Conservation (phyloP, 1,140 invertebrate genomes). For the Drosophila seguyi region DNA sequence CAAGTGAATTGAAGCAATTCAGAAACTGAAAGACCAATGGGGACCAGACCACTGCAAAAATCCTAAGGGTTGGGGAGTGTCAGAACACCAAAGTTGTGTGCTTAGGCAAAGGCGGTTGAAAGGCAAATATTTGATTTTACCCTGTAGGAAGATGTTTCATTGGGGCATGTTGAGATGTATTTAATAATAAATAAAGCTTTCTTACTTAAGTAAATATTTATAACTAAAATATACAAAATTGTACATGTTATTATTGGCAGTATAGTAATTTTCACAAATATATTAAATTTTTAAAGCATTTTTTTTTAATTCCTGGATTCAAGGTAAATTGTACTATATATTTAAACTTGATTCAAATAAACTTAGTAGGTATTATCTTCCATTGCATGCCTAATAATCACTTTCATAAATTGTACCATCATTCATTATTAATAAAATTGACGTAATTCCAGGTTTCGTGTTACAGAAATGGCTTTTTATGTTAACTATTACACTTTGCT, state of each 20-base stretch:
- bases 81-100: constrained; percentile 20
- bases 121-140: constrained; percentile 46
- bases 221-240: fast-evolving
- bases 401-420: neutral
- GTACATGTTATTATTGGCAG: neutral
- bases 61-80: neutral
- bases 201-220: neutral
- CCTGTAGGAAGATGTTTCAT: constrained; percentile 3
- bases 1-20: constrained; percentile 53
- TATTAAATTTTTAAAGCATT: no score
- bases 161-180: constrained; percentile 4
- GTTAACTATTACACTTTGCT: constrained; percentile 2
- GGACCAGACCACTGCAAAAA: neutral
- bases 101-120: constrained; percentile 22
- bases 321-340: no score
- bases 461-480: neutral
- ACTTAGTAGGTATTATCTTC: no score
- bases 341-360: no score
- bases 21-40: constrained; percentile 5
- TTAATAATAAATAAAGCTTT: neutral
- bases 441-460: constrained; percentile 7
- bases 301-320: no score
- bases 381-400: no score
- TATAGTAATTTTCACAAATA: neutral
- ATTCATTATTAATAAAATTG: constrained; percentile 7